Evolutionary conservation across 1,140 invertebrate genomes (phyloP), one percentile per base, ranked within the genome.

Genomic region (Drosophila prosaltans): DNA sequence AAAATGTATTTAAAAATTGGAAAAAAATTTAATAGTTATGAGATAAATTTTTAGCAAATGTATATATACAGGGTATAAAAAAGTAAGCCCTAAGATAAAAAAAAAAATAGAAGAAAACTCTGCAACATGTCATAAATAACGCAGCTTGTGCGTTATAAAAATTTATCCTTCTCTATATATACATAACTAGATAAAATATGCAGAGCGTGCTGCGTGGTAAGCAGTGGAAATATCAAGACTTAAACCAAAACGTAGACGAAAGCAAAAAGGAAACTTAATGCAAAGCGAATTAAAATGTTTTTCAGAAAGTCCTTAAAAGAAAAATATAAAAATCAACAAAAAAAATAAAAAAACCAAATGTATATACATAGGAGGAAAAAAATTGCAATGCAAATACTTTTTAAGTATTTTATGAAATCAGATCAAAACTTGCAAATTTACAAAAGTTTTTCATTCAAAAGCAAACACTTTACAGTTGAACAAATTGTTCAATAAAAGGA

Each of bases 121-220:
- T 51, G 45, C 45, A 51, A 51, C 45, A 51, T 51, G 45, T 51
- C 45, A 51, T 84, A 84, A 84, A 84, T 81, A 85, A 85, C 71
- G 71, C 78, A 78, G 65, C 80, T 85, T 65, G 70, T 61, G 71
- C 67, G 65, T 54, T 76, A 59, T 79, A 78, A 75, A 72, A 58
- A 48, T 32, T 48, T 55, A 51, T 24, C 21, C 43, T 16, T 4
- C 32, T 36, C 32, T 16, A 45, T 9, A 48, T 43, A 51, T 26
- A 21, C 11, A 64, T 32, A 43, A 51, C 40, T 54, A 36, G 26
- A 59, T 61, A 67, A 36, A 60, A 64, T 61, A 61, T 61, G 59
- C 59, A 43, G 30, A 67, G 57, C 41, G 43, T 54, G 24, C 7
- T 54, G 24, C 7, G 24, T 21, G 45, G 51, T 40, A 41, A 43